These are phyloP conservation scores for Zaprionus capensis DNA, from an alignment of 1,140 invertebrate genomes.

Conservation along the genomic window DNA sequence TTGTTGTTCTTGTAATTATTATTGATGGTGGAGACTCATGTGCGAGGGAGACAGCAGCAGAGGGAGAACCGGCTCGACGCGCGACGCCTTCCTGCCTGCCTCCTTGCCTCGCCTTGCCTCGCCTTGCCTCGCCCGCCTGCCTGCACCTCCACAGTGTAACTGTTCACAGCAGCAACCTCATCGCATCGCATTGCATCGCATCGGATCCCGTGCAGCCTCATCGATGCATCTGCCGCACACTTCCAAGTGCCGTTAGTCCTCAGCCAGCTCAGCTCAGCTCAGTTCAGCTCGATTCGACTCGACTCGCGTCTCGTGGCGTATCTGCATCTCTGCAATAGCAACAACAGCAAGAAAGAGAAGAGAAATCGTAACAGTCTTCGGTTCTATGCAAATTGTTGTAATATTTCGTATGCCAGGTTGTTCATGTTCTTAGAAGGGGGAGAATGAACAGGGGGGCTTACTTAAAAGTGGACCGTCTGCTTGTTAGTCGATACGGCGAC, in stretches of 20 bases:
- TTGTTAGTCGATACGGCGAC: constrained; percentile 47
- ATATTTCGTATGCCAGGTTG: constrained; percentile 57
- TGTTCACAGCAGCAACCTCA: constrained; percentile 30
- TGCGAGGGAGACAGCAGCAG: not conserved
- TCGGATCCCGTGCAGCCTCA: constrained; percentile 7
- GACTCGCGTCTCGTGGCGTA: constrained; percentile 58
- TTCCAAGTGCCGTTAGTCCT: constrained; percentile 66
- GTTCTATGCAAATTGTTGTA: constrained; percentile 76
- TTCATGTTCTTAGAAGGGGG: constrained; percentile 10
- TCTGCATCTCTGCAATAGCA: constrained; percentile 73
- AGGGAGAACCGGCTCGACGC: constrained; percentile 57
- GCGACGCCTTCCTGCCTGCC: not conserved
- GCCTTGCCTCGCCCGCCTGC: not conserved
- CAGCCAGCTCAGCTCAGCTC: constrained; percentile 5
- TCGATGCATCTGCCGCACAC: constrained; percentile 56
- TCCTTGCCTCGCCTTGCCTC: not conserved
- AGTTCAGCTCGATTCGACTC: not conserved
- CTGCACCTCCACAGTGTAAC: constrained; percentile 26
- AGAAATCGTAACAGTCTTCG: constrained; percentile 71
- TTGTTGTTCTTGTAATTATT: constrained; percentile 66
- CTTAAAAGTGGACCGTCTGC: constrained; percentile 50
- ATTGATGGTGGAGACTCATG: constrained; percentile 36
- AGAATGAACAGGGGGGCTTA: not conserved
- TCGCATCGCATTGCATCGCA: constrained; percentile 23
- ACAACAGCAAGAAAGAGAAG: constrained; percentile 13